Evolutionary conservation across 2,888 invertebrate species (phyloP), one percentile per base, ranked within the genome.

Genomic region (Noctua janthina): DNA sequence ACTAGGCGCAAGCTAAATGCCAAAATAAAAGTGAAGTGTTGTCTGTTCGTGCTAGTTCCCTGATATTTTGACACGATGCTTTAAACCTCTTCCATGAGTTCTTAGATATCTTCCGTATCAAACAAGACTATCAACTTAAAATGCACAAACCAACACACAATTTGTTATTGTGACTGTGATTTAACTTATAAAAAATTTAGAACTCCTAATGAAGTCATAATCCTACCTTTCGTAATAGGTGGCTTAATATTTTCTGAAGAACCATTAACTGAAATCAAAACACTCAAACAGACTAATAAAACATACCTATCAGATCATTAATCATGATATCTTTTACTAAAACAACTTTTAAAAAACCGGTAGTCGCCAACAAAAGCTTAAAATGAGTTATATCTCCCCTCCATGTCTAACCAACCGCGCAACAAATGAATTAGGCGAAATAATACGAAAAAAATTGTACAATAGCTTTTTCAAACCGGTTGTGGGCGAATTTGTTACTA

Each of bases 401-500:
- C 92, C 92, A 93, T 93, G 94, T 93, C 95, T 95, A 96, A 96
- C 96, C 96, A 95, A 96, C 96, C 96, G 93, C 96, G 96, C 92
- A 93, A 95, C 95, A 96, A 96, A 96, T 93, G 96, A 96, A 96
- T 96, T 96, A 96, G 95, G 94, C 94, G 93, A 96, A 96, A 96
- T 95, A 95, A 96, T 95, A 95, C 93, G 93, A 94, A 95, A 94
- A 95, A 94, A 94, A 91, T 94, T 93, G 93, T 93, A 96, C 96
- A 96, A 96, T 96, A 93, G 94, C 95, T 93, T 95, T 94, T 94
- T 91, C 91, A 92, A 95, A 93, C 94, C 93, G 93, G 94, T 94
- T 94, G 96, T 96, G 95, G 96, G 96, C 94, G 96, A 96, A 96
- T 95, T 96, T 96, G 96, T 96, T 96, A 95, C 95, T 94, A 96